These are phyloP conservation scores for Wasmannia auropunctata DNA, from an alignment of 1,140 invertebrate species.

Conservation along the genomic window DNA sequence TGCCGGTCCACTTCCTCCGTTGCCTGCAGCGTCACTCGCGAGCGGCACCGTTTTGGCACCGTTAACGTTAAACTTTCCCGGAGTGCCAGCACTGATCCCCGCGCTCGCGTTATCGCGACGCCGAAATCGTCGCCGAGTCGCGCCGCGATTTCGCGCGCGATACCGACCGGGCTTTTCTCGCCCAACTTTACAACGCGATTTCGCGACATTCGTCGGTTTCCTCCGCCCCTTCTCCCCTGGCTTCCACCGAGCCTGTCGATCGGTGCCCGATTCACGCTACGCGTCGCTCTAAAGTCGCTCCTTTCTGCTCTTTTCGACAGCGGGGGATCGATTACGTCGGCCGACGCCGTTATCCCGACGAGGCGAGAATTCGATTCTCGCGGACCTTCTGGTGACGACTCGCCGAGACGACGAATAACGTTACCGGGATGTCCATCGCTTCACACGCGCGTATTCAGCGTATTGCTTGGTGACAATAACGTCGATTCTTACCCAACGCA, in stretches of 20 bases:
- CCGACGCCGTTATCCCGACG: not conserved
- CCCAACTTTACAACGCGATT: slow-evolving; percentile 3
- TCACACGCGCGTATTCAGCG: not conserved
- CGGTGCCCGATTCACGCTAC: not conserved
- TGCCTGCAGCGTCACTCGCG: not conserved
- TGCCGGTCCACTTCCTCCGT: not conserved
- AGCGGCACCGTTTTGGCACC: not conserved
- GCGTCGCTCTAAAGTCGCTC: not conserved
- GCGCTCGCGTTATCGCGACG: slow-evolving; percentile 28
- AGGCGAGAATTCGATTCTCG: not conserved
- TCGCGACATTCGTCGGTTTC: slow-evolving; percentile 3
- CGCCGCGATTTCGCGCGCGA: not conserved
- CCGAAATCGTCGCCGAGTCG: slow-evolving; percentile 41
- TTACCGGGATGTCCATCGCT: not conserved
- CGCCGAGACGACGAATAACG: not conserved
- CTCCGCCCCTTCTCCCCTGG: not conserved
- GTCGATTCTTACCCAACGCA: too few species aligned
- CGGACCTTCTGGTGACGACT: not conserved
- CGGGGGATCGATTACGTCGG: not conserved
- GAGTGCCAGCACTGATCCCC: slow-evolving; percentile 8
- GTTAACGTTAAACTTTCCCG: slow-evolving; percentile 36
- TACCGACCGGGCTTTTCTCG: not conserved
- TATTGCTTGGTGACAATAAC: too few species aligned
- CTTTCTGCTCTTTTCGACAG: too few species aligned
- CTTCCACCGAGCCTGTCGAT: not conserved